Percentiles rank a stretch among this genome's conserved stretches.
Evolutionary conservation across 2,888 invertebrate genomes (phyloP).

Genomic region (Pilophorus perplexus): DNA sequence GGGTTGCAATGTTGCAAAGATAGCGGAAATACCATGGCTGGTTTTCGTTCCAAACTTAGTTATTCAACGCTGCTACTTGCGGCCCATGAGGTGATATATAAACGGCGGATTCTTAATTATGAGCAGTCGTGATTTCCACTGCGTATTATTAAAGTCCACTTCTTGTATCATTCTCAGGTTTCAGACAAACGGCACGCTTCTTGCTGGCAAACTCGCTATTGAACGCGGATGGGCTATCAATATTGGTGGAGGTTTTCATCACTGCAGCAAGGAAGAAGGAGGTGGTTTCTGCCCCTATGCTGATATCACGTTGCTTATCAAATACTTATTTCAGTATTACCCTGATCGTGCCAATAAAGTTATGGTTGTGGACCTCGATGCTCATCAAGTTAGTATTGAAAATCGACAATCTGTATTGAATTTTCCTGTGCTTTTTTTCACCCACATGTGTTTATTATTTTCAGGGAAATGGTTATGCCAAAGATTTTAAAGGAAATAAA

Average conservation of each 20-base stretch:
- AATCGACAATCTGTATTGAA: background rate
- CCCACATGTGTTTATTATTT: no score
- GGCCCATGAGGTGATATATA: constrained; percentile 75
- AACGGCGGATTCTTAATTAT: no score
- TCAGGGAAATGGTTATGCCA: constrained; percentile 85
- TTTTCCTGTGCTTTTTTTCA: background rate
- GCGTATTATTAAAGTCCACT: background rate
- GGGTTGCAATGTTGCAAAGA: constrained; percentile 74
- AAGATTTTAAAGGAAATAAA: constrained; percentile 69
- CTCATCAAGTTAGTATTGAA: constrained; percentile 69
- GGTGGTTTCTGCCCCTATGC: constrained; percentile 90
- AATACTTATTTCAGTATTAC: constrained; percentile 62
- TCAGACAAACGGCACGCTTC: constrained; percentile 78
- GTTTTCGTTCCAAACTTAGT: constrained; percentile 73
- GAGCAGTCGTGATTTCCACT: no score
- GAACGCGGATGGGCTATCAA: constrained; percentile 86
- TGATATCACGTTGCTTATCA: constrained; percentile 76
- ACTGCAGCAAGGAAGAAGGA: constrained; percentile 72
- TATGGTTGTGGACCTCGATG: constrained; percentile 89
- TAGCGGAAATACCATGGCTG: constrained; percentile 74
- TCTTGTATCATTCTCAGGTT: constrained; percentile 50
- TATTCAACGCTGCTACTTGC: constrained; percentile 71
- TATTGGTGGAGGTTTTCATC: constrained; percentile 89
- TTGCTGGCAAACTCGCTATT: constrained; percentile 78
- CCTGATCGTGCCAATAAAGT: constrained; percentile 61